Evolutionary conservation across 53 echinoderm and acorn worm species (phyloP), one percentile per base, ranked within the genome.

Genomic region (Hippasteria phrygiana): DNA sequence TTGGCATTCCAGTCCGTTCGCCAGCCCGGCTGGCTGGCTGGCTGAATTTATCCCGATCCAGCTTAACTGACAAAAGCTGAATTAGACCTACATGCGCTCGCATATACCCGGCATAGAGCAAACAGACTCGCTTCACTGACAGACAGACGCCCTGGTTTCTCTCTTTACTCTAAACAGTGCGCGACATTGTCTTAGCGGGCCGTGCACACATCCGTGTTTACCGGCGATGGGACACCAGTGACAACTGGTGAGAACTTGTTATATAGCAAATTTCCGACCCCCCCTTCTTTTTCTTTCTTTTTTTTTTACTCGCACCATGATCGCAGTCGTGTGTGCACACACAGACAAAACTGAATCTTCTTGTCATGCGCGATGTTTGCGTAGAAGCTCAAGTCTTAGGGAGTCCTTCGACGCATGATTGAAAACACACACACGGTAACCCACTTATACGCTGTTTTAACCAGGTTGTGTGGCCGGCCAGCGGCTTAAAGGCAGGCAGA

Each of bases 161-260:
- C 12, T 59, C 41, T 59, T 79, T 62, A 32, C 79, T 62, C 76
- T 76, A 20, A 3, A 50, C 24, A 35, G 7, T 32, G 51, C 33
- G 76, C 50, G 53, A 76, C 76, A 76, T 76, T 76, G 76, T 76
- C 76, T 76, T 76, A 76, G 76, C 76, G 47, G 24, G 67, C 35
- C 2, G 67, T 18, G 20, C 12, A 78, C 55, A 56, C 39, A 26
- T 66, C 67, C 14, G 32, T 66, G 67, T 66, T 66, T 66, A 26
- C 59, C 22, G 34, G 59, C n/a, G 76, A 78, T 48, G 37, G 24
- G 78, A 78, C 54, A 59, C 76, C 62, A 59, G 27, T 78, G 78
- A 78, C 78, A 78, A 59, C 37, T 78, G 78, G 59, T 39, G 78
- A 78, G 78, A 55, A 55, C 27, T 26, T 36, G 38, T 36, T 38